These are phyloP conservation scores for Pachliopta kotzebuea DNA, from an alignment of 2,888 invertebrate genomes.

Conservation along the genomic window DNA sequence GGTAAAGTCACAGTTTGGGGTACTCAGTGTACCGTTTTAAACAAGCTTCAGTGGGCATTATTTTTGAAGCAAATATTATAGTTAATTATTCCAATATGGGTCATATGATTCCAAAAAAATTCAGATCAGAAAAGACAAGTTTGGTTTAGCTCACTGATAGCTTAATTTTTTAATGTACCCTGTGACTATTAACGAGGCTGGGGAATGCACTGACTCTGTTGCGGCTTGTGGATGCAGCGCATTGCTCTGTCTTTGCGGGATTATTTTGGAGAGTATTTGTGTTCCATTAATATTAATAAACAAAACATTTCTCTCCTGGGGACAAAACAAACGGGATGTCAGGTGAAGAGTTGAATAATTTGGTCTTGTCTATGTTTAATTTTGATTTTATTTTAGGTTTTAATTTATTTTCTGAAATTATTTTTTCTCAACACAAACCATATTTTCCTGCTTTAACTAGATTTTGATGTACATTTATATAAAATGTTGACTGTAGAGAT, in stretches of 20 bases:
- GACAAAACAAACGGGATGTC: conserved; percentile 62
- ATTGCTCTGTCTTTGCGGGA: conserved; percentile 59
- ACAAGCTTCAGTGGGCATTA: conserved; percentile 39
- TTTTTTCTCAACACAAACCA: conserved; percentile 7
- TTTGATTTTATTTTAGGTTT: background rate
- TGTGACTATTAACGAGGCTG: conserved; percentile 64
- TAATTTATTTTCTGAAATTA: background rate
- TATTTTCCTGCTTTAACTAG: background rate
- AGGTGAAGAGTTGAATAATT: conserved; percentile 70
- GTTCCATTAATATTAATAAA: conserved; percentile 44
- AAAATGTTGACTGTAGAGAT: background rate
- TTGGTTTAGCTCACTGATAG: conserved; percentile 38
- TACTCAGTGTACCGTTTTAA: conserved; percentile 22
- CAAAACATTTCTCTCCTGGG: conserved; percentile 62
- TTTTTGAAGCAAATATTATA: conserved; percentile 43
- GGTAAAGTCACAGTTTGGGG: conserved; percentile 47
- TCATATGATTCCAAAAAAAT: conserved; percentile 10
- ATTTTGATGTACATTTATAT: background rate
- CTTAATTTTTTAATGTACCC: conserved; percentile 38
- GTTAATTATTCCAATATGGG: conserved; percentile 37
- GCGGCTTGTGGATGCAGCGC: conserved; percentile 64
- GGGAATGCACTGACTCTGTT: conserved; percentile 59
- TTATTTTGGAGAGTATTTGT: conserved; percentile 52
- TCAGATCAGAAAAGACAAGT: conserved; percentile 27
- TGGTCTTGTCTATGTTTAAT: conserved; percentile 42